phyloP scores from a whole-genome alignment of 2,888 invertebrate genomes.

The Amphiduros pacificus region DNA sequence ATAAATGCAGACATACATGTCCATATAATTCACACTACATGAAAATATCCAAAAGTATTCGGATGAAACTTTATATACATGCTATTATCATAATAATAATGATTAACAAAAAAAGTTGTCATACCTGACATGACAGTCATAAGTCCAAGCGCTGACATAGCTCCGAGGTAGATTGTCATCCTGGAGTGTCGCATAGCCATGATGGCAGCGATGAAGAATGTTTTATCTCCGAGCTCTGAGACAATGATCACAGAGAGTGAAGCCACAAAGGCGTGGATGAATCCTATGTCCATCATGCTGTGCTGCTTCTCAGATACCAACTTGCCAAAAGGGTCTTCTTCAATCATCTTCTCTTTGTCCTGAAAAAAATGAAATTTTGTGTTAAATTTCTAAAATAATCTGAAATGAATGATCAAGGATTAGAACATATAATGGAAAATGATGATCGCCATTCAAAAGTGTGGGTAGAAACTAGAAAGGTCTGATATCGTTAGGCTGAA shows the following conservation, averaged over 20 bases:
- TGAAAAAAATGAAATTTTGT: not conserved
- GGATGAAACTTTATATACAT: too few species aligned
- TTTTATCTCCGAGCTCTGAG: constrained; percentile 97
- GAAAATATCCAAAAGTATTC: too few species aligned
- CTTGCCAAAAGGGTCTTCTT: constrained; percentile 23
- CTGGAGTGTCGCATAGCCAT: constrained; percentile 99
- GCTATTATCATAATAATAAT: too few species aligned
- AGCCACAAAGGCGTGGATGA: constrained; percentile 91
- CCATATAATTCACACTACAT: too few species aligned
- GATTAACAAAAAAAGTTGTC: too few species aligned
- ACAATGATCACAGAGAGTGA: constrained; percentile 95
- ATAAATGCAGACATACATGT: too few species aligned
- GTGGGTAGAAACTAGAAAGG: too few species aligned
- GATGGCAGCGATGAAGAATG: constrained; percentile 98
- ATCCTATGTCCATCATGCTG: constrained; percentile 64
- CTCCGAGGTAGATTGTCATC: constrained; percentile 87
- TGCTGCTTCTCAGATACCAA: constrained; percentile 13
- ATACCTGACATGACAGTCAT: constrained; percentile 91
- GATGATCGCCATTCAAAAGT: too few species aligned
- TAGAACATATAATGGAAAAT: too few species aligned
- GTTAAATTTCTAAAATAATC: too few species aligned
- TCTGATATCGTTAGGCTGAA: too few species aligned
- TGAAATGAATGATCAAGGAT: too few species aligned
- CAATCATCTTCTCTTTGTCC: constrained; percentile 17
- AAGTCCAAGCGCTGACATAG: constrained; percentile 85